Evolutionary conservation across 2,888 invertebrate species (phyloP).

Genomic region (Sepioteuthis lessoniana): DNA sequence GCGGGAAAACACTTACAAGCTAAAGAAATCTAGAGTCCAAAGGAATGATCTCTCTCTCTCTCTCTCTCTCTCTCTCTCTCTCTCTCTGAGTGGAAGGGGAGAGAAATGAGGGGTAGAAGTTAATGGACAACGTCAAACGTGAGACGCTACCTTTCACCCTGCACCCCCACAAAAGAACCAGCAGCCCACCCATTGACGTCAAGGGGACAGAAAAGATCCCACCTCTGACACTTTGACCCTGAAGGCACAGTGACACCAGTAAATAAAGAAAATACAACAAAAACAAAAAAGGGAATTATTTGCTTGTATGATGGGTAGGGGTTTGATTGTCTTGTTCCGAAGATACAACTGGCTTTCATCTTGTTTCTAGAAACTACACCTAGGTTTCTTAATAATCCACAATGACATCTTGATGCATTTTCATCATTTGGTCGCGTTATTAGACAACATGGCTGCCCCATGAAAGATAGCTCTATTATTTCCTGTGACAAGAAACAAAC

Average conservation of each 20-base stretch:
- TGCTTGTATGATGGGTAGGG: no score
- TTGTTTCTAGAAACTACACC: neutral
- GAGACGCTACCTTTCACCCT: slow-evolving; percentile 6
- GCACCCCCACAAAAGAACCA: neutral
- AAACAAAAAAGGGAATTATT: no score
- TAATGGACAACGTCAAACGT: slow-evolving; percentile 9
- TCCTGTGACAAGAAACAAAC: neutral
- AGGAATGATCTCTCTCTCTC: neutral
- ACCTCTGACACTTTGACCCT: neutral
- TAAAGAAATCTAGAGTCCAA: neutral
- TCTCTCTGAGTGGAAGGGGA: neutral
- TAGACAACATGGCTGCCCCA: slow-evolving; percentile 2
- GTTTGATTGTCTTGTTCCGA: neutral
- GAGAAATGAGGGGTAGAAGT: slow-evolving; percentile 16
- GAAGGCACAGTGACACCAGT: neutral
- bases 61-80: neutral
- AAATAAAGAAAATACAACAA: neutral
- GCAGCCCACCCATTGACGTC: neutral
- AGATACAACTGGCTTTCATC: neutral
- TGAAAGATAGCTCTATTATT: neutral
- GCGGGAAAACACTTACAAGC: neutral
- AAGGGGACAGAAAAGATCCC: slow-evolving; percentile 3
- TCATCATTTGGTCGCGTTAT: neutral
- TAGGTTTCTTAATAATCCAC: slow-evolving; percentile 14
- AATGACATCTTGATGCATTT: slow-evolving; percentile 12